Percentiles rank a stretch among this genome's conserved stretches.
Conservation (phyloP, 2,113 vertebrate genomes). For the Porphyrio hochstetteri region DNA sequence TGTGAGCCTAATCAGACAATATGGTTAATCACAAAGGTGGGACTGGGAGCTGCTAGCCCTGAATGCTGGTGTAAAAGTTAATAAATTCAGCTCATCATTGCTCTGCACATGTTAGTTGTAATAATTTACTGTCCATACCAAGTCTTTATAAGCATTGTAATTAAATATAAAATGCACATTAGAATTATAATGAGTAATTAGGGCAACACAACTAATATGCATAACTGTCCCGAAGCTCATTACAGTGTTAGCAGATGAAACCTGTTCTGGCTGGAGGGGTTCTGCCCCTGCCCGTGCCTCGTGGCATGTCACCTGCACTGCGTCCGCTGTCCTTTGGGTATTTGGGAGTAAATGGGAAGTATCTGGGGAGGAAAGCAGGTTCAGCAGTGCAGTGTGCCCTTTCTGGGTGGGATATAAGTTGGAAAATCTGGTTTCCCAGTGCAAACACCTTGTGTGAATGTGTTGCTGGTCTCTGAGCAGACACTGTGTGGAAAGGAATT, state of each 20-base stretch:
- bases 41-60: conserved; percentile 72
- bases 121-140: conserved; percentile 83
- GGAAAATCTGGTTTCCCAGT: not conserved
- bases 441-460: not conserved
- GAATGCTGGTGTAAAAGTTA: conserved; percentile 79
- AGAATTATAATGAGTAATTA: conserved; percentile 84
- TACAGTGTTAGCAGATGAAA: conserved; percentile 76
- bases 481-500: not conserved
- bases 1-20: conserved; percentile 78
- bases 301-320: not conserved
- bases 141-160: conserved; percentile 87
- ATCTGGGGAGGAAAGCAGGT: not conserved
- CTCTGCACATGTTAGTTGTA: conserved; percentile 79
- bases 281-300: conserved; percentile 1
- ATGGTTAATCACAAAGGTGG: conserved; percentile 76
- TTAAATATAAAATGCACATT: conserved; percentile 87
- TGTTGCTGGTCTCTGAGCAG: not conserved
- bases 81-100: conserved; percentile 80
- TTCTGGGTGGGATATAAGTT: not conserved
- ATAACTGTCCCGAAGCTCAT: conserved; percentile 77
- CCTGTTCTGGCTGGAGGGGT: conserved; percentile 45
- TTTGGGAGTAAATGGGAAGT: not conserved
- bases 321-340: too few species aligned
- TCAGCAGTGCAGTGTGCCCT: not conserved
- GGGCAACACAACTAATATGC: conserved; percentile 79